These are phyloP conservation scores for Halichoerus grypus DNA, from an alignment of 2,113 vertebrate species.

Conservation along the genomic window DNA sequence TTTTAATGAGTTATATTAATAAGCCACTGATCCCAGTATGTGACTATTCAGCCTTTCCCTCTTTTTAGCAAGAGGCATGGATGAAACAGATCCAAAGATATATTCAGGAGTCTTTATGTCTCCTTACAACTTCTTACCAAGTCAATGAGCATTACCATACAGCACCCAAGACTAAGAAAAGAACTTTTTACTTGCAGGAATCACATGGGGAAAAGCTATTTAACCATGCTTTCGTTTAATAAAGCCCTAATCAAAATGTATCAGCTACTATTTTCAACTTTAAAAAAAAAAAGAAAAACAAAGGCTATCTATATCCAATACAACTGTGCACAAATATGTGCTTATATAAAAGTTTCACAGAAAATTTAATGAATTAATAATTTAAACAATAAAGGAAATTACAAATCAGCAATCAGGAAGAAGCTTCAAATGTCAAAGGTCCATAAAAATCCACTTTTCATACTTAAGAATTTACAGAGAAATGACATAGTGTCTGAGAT, in stretches of 20 bases:
- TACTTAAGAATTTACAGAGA: neutral
- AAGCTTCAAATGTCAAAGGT: neutral
- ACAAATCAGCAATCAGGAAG: neutral
- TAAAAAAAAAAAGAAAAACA: neutral
- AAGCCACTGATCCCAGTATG: neutral
- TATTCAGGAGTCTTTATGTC: neutral
- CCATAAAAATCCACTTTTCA: neutral
- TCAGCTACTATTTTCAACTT: neutral
- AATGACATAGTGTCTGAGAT: neutral
- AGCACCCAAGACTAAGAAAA: neutral
- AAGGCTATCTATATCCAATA: neutral
- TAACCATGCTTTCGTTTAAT: neutral
- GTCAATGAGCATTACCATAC: neutral
- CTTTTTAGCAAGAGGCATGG: neutral
- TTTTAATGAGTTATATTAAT: neutral
- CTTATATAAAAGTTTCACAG: neutral
- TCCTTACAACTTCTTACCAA: neutral
- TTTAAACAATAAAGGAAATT: constrained; percentile 35
- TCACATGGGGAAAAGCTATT: neutral
- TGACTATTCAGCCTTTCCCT: neutral
- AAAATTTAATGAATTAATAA: neutral
- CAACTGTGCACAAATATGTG: neutral
- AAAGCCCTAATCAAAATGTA: constrained; percentile 1
- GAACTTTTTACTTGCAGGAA: neutral
- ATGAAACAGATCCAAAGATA: neutral